Conservation (phyloP, 2,113 vertebrate genomes). For the Phyllostomus hastatus region DNA sequence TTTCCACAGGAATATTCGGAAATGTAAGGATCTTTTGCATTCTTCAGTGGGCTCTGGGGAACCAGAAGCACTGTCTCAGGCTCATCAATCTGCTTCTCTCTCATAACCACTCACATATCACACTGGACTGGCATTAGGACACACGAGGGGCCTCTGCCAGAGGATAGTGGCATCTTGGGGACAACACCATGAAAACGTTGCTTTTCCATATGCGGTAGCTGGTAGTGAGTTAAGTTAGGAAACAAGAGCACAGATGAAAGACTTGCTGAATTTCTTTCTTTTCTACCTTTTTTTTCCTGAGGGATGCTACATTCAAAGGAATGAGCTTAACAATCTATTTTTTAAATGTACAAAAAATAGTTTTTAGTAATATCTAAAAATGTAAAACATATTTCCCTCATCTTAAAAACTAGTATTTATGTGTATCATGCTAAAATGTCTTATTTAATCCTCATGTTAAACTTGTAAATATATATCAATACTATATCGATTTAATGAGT, state of each 20-base stretch:
- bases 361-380: neutral
- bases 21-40: neutral
- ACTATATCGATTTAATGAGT: neutral
- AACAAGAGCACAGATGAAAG: neutral
- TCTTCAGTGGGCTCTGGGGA: neutral
- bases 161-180: neutral
- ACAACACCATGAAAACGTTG: fast-evolving
- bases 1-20: neutral
- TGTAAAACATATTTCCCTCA: neutral
- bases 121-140: no score
- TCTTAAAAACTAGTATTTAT: neutral
- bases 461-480: neutral
- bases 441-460: neutral
- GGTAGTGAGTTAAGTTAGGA: neutral
- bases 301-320: neutral
- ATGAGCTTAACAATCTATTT: neutral
- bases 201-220: neutral
- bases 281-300: neutral
- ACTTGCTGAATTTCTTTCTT: neutral
- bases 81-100: neutral
- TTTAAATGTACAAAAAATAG: neutral
- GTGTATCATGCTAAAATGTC: neutral
- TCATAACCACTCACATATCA: fast-evolving
- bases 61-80: no score
- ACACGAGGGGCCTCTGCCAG: neutral